phyloP scores from a whole-genome alignment of 2,113 vertebrate species.

The Xiphias gladius region DNA sequence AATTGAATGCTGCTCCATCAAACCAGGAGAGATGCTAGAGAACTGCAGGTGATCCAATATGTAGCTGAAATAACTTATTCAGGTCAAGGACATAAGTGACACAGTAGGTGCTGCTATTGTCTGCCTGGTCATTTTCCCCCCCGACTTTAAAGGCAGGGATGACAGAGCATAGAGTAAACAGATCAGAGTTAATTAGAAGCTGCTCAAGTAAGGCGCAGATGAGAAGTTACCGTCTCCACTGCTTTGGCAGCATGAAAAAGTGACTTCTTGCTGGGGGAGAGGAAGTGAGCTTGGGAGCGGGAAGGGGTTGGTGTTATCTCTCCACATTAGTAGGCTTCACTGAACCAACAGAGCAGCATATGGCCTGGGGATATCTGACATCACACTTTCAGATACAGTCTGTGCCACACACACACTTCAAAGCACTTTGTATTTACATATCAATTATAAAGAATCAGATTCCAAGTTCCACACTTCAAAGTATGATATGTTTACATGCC shows the following conservation, averaged over 20 bases:
- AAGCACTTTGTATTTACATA: slow-evolving; percentile 65
- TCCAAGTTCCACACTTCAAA: slow-evolving; percentile 58
- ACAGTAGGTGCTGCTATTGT: slow-evolving; percentile 45
- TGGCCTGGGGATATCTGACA: slow-evolving; percentile 49
- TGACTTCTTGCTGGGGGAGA: slow-evolving; percentile 58
- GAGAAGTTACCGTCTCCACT: slow-evolving; percentile 48
- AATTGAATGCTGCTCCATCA: neutral
- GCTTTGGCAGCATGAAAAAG: slow-evolving; percentile 50
- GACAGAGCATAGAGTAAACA: slow-evolving; percentile 47
- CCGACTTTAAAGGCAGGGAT: slow-evolving; percentile 45
- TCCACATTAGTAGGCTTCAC: slow-evolving; percentile 41
- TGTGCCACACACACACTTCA: slow-evolving; percentile 54
- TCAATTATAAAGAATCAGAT: slow-evolving; percentile 64
- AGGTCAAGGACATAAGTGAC: slow-evolving; percentile 64
- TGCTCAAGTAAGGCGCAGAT: slow-evolving; percentile 55
- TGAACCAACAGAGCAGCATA: slow-evolving; percentile 30
- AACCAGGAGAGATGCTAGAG: neutral
- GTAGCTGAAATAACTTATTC: slow-evolving; percentile 43
- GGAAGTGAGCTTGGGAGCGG: slow-evolving; percentile 45
- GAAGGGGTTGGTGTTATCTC: slow-evolving; percentile 35
- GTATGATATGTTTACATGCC: slow-evolving; percentile 57
- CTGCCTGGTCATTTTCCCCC: neutral
- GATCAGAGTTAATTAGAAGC: slow-evolving; percentile 66
- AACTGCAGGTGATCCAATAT: slow-evolving; percentile 16
- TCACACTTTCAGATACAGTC: slow-evolving; percentile 59